A percentile compares a stretch with the other conserved stretches of the same genome.
Evolutionary conservation across 2,113 vertebrate species (phyloP).

Genomic region (Ovibos moschatus): DNA sequence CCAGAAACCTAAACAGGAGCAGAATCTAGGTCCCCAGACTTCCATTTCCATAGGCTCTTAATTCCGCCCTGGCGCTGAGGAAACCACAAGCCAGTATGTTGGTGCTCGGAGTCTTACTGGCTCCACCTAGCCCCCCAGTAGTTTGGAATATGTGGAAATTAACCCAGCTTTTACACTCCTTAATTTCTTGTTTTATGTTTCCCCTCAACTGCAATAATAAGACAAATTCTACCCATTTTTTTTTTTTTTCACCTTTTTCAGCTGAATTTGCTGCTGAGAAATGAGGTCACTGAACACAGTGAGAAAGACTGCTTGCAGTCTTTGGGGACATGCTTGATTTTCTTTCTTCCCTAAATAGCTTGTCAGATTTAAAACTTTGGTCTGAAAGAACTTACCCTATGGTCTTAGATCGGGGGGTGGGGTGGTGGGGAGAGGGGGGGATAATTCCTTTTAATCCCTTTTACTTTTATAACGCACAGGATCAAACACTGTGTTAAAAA

Average conservation of each 20-base stretch:
- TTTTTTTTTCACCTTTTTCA: not conserved
- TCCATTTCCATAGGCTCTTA: not conserved
- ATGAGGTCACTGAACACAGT: not conserved
- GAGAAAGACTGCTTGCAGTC: not conserved
- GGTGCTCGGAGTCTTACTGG: not conserved
- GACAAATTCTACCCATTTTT: not conserved
- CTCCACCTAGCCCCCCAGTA: not conserved
- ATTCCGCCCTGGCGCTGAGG: not conserved
- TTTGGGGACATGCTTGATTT: not conserved
- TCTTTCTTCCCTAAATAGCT: not conserved
- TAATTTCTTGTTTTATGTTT: not conserved
- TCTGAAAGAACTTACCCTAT: not conserved
- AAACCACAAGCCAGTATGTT: not conserved
- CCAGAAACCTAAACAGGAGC: not conserved
- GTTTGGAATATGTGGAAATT: not conserved
- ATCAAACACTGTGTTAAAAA: conserved; percentile 42
- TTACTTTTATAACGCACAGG: not conserved
- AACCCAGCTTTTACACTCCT: not conserved
- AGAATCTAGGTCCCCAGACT: not conserved
- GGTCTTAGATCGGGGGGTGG: not conserved
- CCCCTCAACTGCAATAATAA: not conserved
- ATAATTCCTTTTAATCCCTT: not conserved
- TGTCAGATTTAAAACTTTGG: conserved; percentile 19
- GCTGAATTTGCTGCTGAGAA: conserved; percentile 40
- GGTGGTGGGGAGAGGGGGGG: too few species aligned